Evolutionary conservation across 2,113 vertebrate species (phyloP).

Genomic region (Pterophyllum scalare): DNA sequence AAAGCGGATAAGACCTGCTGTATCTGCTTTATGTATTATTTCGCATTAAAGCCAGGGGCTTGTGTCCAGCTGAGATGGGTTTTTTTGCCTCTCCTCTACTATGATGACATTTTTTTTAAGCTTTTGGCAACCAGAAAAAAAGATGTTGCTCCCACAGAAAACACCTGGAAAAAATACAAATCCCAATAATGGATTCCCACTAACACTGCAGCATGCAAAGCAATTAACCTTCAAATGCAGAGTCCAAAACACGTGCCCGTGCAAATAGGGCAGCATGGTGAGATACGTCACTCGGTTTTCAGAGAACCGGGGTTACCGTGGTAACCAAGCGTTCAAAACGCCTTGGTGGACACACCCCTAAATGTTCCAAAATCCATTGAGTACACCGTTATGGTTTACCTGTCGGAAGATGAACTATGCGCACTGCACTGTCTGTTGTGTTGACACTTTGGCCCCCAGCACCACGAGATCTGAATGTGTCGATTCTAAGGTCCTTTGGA

Average conservation of each 20-base stretch:
- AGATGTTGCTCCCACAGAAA: too few species aligned
- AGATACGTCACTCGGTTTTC: background rate
- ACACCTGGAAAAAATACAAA: too few species aligned
- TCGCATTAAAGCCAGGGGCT: too few species aligned
- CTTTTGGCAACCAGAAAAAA: too few species aligned
- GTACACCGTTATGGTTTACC: conserved; percentile 71
- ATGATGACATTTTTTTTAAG: too few species aligned
- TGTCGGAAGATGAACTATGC: conserved; percentile 92
- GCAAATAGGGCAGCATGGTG: background rate
- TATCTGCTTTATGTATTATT: background rate
- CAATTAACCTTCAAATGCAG: background rate
- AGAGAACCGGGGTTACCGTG: too few species aligned
- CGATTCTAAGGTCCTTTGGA: conserved; percentile 88
- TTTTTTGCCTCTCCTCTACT: too few species aligned
- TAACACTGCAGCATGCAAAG: background rate
- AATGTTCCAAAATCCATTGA: too few species aligned
- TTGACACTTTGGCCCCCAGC: conserved; percentile 95
- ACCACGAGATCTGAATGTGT: conserved; percentile 92
- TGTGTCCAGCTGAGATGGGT: too few species aligned
- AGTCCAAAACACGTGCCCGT: background rate
- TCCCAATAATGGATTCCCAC: too few species aligned
- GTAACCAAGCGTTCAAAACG: background rate
- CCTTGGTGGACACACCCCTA: background rate
- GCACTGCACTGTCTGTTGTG: conserved; percentile 93
- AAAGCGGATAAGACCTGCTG: background rate